These are phyloP conservation scores for Ibidorhyncha struthersii DNA, from an alignment of 2,113 vertebrate species.

Conservation along the genomic window DNA sequence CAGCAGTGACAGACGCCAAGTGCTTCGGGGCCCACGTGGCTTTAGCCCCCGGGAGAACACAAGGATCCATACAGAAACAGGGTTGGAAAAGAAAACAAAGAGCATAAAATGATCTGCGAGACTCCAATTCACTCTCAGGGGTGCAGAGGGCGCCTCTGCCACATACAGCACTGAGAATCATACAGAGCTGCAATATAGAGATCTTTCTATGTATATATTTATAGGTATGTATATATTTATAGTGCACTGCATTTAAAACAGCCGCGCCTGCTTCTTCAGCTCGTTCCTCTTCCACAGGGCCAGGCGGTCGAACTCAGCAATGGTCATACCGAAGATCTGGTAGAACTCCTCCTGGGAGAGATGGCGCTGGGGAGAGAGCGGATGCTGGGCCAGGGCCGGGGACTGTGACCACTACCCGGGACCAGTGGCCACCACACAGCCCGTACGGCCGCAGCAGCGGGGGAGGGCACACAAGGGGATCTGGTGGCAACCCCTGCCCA, in stretches of 20 bases:
- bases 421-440: rapidly evolving
- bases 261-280: conserved; percentile 96
- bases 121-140: conserved; percentile 64
- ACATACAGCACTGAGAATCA: conserved; percentile 71
- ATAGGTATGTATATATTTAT: conserved; percentile 81
- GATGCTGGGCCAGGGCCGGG: neutral
- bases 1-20: neutral
- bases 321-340: conserved; percentile 95
- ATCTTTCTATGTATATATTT: conserved; percentile 76
- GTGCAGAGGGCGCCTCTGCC: conserved; percentile 38
- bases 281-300: conserved; percentile 98
- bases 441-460: rapidly evolving
- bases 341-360: conserved; percentile 95
- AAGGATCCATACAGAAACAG: rapidly evolving
- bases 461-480: rapidly evolving
- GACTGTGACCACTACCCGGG: rapidly evolving
- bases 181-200: conserved; percentile 73
- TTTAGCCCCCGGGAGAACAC: neutral
- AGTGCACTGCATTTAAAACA: conserved; percentile 84
- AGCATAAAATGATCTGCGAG: conserved; percentile 25
- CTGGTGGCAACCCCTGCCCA: neutral
- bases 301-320: conserved; percentile 95
- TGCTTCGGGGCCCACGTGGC: rapidly evolving
- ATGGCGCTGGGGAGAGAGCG: conserved; percentile 81
- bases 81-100: conserved; percentile 5